Base-by-base conservation (phyloP, 2,888 invertebrate species). In the Drosophila atroscutellata region DNA sequence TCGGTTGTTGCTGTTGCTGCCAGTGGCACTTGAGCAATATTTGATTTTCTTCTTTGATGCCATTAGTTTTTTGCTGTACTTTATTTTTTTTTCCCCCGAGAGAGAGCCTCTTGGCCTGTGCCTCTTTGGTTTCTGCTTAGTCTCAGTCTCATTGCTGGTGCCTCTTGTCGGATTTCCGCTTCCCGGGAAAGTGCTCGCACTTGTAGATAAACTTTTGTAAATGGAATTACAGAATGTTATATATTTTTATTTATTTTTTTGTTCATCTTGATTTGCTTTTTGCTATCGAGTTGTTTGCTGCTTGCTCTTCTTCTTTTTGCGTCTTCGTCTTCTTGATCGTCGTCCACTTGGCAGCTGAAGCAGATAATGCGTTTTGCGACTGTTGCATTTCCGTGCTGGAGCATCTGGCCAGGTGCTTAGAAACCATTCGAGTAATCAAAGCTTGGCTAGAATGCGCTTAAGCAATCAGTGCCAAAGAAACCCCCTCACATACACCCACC, bases 41-140 rank as follows among this genome's bases (percentile, higher is more conserved):
- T 86, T 86, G 90, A 86, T 86, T 86, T 86, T 87, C 85, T 77
- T 81, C 87, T 85, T 89, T 89, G 90, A 86, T 89, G 90, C 86
- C 83, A 88, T 86, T 89, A 85, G 86, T 83, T 87, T 78, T 76
- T 83, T 72, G 52, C 57, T 57, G 45, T 71, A 51, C 51, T 15
- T 24, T 45, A 51, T 20, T 49, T 52, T 42, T 42, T 47, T 50
- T 56, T 15, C 20, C 32, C 26, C 26, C 58, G 26, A 69, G 56
- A 30, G 59, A 55, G 39, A 18, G 24, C 30, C 71, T 61, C 57
- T 42, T 42, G 62, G 73, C 49, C 57, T 57, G 58, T 45, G 70
- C 61, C 73, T 49, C 68, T 56, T 58, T 51, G 24, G 45, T 24
- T 24, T 24, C 45, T 15, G 61, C 51, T 34, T 18, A 15, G 26